Conservation (phyloP, 1,140 invertebrate species). For the Drosophila navojoa region DNA sequence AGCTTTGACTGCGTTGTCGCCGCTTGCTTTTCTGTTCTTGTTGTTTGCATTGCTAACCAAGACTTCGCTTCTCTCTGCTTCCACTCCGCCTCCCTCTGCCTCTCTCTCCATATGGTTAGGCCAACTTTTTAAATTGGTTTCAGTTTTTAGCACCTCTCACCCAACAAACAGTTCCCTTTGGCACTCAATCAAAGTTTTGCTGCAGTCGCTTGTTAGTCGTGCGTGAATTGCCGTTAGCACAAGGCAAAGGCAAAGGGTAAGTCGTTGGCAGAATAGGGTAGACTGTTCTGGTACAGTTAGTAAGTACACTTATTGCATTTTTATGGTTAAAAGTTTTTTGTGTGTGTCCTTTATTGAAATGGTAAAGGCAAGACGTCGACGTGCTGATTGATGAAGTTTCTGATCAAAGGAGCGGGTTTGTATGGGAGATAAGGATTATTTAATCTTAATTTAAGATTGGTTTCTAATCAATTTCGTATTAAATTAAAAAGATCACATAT, state of each 20-base stretch:
- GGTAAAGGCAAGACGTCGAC: slow-evolving; percentile 13
- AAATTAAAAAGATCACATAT: too few species aligned
- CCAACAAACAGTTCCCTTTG: slow-evolving; percentile 49
- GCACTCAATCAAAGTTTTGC: slow-evolving; percentile 75
- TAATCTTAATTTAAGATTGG: not conserved
- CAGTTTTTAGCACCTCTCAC: slow-evolving; percentile 71
- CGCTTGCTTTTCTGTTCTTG: slow-evolving; percentile 18
- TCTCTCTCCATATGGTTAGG: slow-evolving; percentile 69
- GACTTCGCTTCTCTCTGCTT: not conserved
- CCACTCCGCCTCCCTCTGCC: not conserved
- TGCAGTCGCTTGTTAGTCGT: slow-evolving; percentile 67
- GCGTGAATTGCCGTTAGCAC: slow-evolving; percentile 79
- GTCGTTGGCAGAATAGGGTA: too few species aligned
- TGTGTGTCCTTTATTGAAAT: slow-evolving; percentile 39
- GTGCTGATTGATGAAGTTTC: slow-evolving; percentile 21
- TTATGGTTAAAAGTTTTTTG: slow-evolving; percentile 61
- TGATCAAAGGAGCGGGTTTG: not conserved
- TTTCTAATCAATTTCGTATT: too few species aligned
- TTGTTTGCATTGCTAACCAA: slow-evolving; percentile 13
- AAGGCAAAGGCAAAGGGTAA: slow-evolving; percentile 10
- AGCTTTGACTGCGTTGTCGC: slow-evolving; percentile 36
- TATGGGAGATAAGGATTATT: not conserved
- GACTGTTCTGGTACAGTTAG: slow-evolving; percentile 35
- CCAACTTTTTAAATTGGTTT: slow-evolving; percentile 80
- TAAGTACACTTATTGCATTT: slow-evolving; percentile 78